Evolutionary conservation across 2,888 invertebrate genomes (phyloP), one percentile per base, ranked within the genome.

Genomic region (Tryphoninae sp.): DNA sequence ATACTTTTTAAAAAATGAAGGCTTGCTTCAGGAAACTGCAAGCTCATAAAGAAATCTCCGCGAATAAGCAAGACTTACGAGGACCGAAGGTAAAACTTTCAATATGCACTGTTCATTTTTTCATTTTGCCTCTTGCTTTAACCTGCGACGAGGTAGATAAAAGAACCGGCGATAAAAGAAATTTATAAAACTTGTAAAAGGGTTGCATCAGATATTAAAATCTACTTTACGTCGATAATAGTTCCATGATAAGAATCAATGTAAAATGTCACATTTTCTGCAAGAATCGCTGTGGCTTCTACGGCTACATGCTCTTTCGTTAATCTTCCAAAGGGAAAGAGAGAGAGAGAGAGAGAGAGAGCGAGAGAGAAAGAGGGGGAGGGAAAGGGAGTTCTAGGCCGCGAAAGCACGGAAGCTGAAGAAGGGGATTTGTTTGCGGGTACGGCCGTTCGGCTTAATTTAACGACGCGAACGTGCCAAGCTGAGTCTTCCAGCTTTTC

Each of bases 381-480:
- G 19, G 22, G 22, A 23, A 33, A 49, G 33, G 0, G 9, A 6
- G 26, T 26, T 59, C 23, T 9, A 26, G 26, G 16, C 16, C 42
- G 58, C 59, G 22, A 33, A 23, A 81, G 23, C 51, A 16, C 22
- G 67, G n/a, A 42, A 42, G 51, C 49, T 19, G 78, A 75, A 42
- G 74, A 67, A 72, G 74, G 59, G 68, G 83, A 88, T 88, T 86
- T 88, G 87, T 86, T 88, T 88, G 85, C 86, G 80, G 82, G 80
- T 75, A 81, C 83, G 74, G 86, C 80, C 71, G 82, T 87, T 88
- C 84, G 83, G 85, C 84, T 89, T 88, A 87, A 89, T 88, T 86
- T 87, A 87, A 87, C 87, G 86, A 85, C 82, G 83, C 73, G 79
- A 85, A 87, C 83, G 86, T 84, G 85, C 81, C 78, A 53, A 67